These are phyloP conservation scores for Austrolebias charrua DNA, from an alignment of 2,797 vertebrate species.

Conservation along the genomic window DNA sequence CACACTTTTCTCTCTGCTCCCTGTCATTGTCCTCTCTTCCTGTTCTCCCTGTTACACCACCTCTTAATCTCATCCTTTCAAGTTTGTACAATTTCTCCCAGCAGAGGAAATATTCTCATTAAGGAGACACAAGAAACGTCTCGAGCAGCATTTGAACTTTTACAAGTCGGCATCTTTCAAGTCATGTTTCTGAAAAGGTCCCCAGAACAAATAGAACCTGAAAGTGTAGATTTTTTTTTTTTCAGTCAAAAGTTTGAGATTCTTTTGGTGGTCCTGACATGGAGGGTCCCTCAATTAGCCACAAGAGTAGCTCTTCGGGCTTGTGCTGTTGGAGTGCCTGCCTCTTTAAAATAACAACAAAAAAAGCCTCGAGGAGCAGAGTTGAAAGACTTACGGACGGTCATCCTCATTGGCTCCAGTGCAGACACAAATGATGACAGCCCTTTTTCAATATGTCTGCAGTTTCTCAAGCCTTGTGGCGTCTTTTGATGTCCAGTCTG, in stretches of 20 bases:
- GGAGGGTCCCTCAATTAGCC: slow-evolving; percentile 41
- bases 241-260: slow-evolving; percentile 29
- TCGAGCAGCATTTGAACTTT: slow-evolving; percentile 28
- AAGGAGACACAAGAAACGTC: slow-evolving; percentile 23
- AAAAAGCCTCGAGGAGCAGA: neutral
- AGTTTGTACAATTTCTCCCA: slow-evolving; percentile 34
- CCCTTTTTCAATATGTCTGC: neutral
- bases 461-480: neutral
- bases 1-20: slow-evolving; percentile 62
- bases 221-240: slow-evolving; percentile 8
- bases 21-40: slow-evolving; percentile 52
- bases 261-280: slow-evolving; percentile 33
- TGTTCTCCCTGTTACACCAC: slow-evolving; percentile 61
- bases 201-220: slow-evolving; percentile 23
- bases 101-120: slow-evolving; percentile 43
- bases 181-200: slow-evolving; percentile 30
- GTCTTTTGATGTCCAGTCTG: slow-evolving; percentile 39
- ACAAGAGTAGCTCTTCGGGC: slow-evolving; percentile 24
- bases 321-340: too few species aligned
- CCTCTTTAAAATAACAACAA: neutral
- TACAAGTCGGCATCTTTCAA: slow-evolving; percentile 41
- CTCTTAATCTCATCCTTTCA: slow-evolving; percentile 64
- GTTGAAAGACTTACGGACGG: slow-evolving; percentile 2
- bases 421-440: neutral
- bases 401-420: neutral